A percentile compares a stretch with the other conserved stretches of the same genome.
Conservation (phyloP, 1,140 invertebrate genomes). For the Rhagoletis pomonella region DNA sequence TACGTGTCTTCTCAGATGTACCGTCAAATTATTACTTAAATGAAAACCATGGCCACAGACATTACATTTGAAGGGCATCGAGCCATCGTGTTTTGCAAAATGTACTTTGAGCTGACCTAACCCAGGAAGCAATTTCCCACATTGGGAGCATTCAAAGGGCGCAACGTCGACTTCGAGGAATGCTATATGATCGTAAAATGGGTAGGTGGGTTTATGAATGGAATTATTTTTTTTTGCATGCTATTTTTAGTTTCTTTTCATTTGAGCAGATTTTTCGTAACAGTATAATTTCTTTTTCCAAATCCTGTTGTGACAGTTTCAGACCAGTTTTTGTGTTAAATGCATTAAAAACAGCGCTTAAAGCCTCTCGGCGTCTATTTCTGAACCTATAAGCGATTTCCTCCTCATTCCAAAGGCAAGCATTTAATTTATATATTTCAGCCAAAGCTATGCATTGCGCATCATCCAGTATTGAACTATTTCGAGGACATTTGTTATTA, state of each 20-base stretch:
- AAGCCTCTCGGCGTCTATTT: slow-evolving; percentile 46
- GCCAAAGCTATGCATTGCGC: not conserved
- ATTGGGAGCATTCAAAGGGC: slow-evolving; percentile 61
- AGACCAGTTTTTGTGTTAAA: slow-evolving; percentile 39
- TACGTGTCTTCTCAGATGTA: slow-evolving; percentile 61
- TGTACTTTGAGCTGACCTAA: slow-evolving; percentile 60
- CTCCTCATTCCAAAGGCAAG: slow-evolving; percentile 51
- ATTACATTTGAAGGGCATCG: slow-evolving; percentile 60
- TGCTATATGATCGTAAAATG: slow-evolving; percentile 38
- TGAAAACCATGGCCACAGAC: slow-evolving; percentile 60
- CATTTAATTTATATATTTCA: slow-evolving; percentile 52
- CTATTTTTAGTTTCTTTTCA: slow-evolving; percentile 43
- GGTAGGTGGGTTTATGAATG: not conserved
- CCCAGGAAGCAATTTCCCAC: slow-evolving; percentile 57
- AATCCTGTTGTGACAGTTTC: slow-evolving; percentile 24
- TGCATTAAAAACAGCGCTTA: slow-evolving; percentile 7
- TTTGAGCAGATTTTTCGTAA: slow-evolving; percentile 46
- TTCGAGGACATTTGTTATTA: no score
- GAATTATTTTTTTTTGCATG: slow-evolving; percentile 7
- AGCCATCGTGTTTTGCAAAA: slow-evolving; percentile 59
- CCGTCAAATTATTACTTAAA: slow-evolving; percentile 59
- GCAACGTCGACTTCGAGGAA: slow-evolving; percentile 34
- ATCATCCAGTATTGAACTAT: no score
- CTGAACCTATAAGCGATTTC: slow-evolving; percentile 53
- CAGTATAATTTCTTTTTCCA: slow-evolving; percentile 45